Conservation (phyloP, 2,797 vertebrate genomes). For the Enoplosus armatus region DNA sequence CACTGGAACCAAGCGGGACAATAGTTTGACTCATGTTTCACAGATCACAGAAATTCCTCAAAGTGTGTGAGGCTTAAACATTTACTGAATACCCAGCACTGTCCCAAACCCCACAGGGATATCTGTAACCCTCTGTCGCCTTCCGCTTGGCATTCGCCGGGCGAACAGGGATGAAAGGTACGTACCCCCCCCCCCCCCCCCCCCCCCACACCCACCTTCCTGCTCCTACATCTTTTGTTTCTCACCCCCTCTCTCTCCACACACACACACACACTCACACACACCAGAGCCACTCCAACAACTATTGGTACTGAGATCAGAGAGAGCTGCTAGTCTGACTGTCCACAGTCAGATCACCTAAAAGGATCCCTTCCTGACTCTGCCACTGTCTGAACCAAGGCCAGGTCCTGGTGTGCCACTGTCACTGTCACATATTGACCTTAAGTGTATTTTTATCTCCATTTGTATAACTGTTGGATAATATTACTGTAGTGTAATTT, state of each 20-base stretch:
- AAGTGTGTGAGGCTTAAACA: conserved; percentile 68
- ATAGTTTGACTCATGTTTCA: conserved; percentile 73
- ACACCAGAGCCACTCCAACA: conserved; percentile 40
- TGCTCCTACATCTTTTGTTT: conserved; percentile 58
- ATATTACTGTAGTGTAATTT: conserved; percentile 50
- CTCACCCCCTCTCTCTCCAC: conserved; percentile 7
- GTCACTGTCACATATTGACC: conserved; percentile 13
- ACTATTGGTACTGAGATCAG: conserved; percentile 56
- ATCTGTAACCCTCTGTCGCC: conserved; percentile 77
- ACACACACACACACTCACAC: conserved; percentile 27
- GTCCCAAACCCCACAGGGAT: conserved; percentile 70
- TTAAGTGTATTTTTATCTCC: conserved; percentile 52
- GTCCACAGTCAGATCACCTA: conserved; percentile 47
- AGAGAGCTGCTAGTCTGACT: conserved; percentile 51
- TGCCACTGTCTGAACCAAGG: conserved; percentile 26
- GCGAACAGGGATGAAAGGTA: conserved; percentile 74
- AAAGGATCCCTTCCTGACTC: conserved; percentile 34
- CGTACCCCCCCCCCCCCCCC: conserved; percentile 29
- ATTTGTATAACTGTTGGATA: conserved; percentile 39
- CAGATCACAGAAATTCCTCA: conserved; percentile 78
- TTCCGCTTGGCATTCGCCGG: conserved; percentile 75
- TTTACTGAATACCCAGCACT: conserved; percentile 72
- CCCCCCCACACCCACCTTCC: not conserved
- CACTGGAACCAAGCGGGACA: conserved; percentile 51
- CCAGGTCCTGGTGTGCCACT: conserved; percentile 15